Evolutionary conservation across 2,113 vertebrate genomes (phyloP), one percentile per base, ranked within the genome.

Genomic region (Peucedramus taeniatus): DNA sequence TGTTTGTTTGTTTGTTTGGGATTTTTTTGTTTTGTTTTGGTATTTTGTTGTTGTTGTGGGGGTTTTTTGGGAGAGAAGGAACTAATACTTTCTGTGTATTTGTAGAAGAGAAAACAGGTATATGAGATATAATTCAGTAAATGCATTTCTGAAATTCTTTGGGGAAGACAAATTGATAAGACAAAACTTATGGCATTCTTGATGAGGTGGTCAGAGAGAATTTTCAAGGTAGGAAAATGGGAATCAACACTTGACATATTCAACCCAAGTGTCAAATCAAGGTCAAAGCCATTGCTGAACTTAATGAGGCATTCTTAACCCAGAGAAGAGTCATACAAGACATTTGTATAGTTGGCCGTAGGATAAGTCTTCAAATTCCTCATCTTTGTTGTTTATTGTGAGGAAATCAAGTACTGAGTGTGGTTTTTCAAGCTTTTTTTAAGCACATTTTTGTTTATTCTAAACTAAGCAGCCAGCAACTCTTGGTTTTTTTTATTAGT

Each of bases 401-500:
- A 56, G 33, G 33, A 81, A 51, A n/a, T 39, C 6, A 63, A 35
- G 4, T 54, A 13, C 10, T 70, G 18, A 70, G 33, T 22, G 7
- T 20, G 14, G 11, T 7, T 11, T 77, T 77, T 90, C n/a, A 74
- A 77, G 28, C 3, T 20, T 4, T 59, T 7, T 72, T 90, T 61
- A 63, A 77, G 23, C 17, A 65, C 0, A 0, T 16, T 83, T 71
- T 33, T 1, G 0, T 66, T 63, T 82, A 54, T 12, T 1, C 30
- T 47, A 76, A 81, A 76, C 30, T 68, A 66, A 89, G 9, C 31
- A 84, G 11, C 8, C n/a, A 76, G 20, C 9, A 39, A 17, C 7
- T 72, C 35, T 35, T 76, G 1, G 1, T 63, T 2, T 3, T 35
- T 33, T 66, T 60, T 69, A 37, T 24, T 83, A 56, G 19, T 56